Evolutionary conservation across 1,140 invertebrate genomes (phyloP).

Genomic region (Dinoponera quadriceps): DNA sequence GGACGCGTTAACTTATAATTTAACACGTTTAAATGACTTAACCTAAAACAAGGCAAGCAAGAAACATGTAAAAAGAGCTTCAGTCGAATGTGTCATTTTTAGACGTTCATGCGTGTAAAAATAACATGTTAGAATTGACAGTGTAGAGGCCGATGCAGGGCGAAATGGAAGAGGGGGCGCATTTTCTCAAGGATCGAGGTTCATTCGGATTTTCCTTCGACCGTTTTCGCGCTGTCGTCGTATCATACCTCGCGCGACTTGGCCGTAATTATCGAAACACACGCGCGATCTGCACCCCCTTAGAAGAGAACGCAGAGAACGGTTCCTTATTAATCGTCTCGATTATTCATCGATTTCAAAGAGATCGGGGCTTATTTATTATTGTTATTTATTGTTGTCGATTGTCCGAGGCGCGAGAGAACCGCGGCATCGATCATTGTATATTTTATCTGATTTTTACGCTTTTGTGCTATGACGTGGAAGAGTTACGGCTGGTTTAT

Average conservation of each 20-base stretch:
- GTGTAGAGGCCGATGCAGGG: too few species aligned
- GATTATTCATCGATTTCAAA: slow-evolving; percentile 49
- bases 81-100: too few species aligned
- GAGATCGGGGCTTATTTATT: slow-evolving; percentile 45
- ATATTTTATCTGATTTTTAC: slow-evolving; percentile 56
- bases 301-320: background rate
- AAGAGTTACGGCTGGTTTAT: slow-evolving; percentile 64
- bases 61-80: too few species aligned
- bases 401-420: slow-evolving; percentile 34
- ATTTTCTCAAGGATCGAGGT: too few species aligned
- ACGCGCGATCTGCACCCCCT: background rate
- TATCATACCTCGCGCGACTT: background rate
- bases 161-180: too few species aligned
- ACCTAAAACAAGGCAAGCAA: too few species aligned
- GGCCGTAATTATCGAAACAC: slow-evolving; percentile 13
- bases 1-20: too few species aligned
- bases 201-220: too few species aligned
- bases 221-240: background rate
- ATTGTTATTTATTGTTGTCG: slow-evolving; percentile 51
- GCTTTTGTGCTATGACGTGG: slow-evolving; percentile 51
- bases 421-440: slow-evolving; percentile 43
- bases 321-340: slow-evolving; percentile 35
- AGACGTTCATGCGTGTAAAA: too few species aligned
- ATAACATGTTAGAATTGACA: too few species aligned
- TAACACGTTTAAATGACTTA: too few species aligned